Evolutionary conservation across 2,113 vertebrate species (phyloP).

Genomic region (Alethe diademata): DNA sequence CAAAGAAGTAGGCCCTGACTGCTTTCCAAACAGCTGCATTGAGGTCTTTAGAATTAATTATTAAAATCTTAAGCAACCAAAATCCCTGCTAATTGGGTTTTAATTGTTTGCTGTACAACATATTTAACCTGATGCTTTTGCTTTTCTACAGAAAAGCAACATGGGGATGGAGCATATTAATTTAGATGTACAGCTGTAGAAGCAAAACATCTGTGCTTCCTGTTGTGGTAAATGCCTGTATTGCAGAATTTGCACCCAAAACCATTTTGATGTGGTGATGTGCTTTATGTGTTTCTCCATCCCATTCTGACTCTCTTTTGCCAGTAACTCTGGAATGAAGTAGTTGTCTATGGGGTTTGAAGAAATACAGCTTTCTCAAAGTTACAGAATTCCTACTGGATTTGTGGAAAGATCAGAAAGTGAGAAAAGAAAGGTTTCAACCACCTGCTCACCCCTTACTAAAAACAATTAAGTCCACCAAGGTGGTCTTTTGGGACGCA

Average conservation of each 20-base stretch:
- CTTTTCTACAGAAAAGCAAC: not conserved
- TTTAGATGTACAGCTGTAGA: not conserved
- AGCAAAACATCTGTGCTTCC: not conserved
- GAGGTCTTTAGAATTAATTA: not conserved
- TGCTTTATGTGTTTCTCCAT: not conserved
- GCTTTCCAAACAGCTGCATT: not conserved
- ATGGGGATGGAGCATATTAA: not conserved
- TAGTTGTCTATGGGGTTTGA: not conserved
- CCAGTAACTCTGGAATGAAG: not conserved
- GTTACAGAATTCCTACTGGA: not conserved
- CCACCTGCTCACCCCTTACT: not conserved
- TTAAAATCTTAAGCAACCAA: not conserved
- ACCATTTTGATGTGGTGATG: accelerated
- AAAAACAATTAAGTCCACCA: not conserved
- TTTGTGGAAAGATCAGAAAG: not conserved
- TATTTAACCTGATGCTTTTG: not conserved
- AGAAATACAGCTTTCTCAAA: not conserved
- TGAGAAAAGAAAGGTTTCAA: not conserved
- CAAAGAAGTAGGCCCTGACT: not conserved
- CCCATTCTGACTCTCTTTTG: not conserved
- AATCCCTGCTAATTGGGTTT: not conserved
- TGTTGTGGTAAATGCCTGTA: not conserved
- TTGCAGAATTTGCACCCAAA: not conserved
- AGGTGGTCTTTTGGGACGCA: not conserved
- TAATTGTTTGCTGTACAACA: not conserved